Percentiles rank a stretch among this genome's conserved stretches.
These are phyloP conservation scores for Actinostola sp. DNA, from an alignment of 92 coral and sea anemone genomes.

Conservation along the genomic window DNA sequence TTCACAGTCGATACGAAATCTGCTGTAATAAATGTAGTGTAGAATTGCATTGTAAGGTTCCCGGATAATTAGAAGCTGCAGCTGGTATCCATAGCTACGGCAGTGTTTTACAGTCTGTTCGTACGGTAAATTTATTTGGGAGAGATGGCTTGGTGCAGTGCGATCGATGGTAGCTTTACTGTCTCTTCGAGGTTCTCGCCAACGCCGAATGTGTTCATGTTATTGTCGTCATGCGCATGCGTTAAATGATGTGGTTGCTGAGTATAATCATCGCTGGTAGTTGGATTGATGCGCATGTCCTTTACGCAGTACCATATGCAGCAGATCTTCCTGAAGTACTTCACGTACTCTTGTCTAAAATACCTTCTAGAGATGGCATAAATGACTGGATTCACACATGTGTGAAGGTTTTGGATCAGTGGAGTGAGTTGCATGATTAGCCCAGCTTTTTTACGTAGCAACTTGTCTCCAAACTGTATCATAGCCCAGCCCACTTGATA, in stretches of 20 bases:
- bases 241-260: constrained; percentile 17
- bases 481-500: constrained; percentile 47
- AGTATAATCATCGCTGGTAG: constrained; percentile 9
- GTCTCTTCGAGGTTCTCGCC: no score
- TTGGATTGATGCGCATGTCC: constrained; percentile 3
- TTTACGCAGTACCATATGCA: constrained; percentile 1
- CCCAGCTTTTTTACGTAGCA: background rate
- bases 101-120: no score
- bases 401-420: constrained; percentile 41
- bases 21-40: no score
- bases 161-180: no score
- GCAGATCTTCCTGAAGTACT: constrained; percentile 14
- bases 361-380: constrained; percentile 44
- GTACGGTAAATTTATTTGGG: no score
- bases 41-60: no score
- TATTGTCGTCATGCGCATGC: background rate
- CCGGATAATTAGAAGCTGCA: no score
- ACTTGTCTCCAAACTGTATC: constrained; percentile 43
- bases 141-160: no score
- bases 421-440: constrained; percentile 18
- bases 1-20: no score
- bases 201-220: background rate
- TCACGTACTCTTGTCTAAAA: constrained; percentile 48
- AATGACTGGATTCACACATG: constrained; percentile 51
- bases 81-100: no score